Evolutionary conservation across 2,113 vertebrate genomes (phyloP).

Genomic region (Pionites leucogaster): DNA sequence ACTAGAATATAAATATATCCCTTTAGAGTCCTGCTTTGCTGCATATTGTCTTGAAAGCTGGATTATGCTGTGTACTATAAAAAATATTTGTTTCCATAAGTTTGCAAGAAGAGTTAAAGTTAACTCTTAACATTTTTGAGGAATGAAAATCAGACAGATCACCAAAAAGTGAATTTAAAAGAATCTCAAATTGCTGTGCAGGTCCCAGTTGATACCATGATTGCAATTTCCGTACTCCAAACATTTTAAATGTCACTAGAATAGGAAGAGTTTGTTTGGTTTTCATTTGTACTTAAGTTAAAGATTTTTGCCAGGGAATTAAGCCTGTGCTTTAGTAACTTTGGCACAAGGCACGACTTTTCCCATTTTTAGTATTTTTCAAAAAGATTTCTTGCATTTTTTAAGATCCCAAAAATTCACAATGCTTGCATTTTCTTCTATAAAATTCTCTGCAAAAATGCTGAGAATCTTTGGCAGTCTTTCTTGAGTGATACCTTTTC

Average conservation of each 20-base stretch:
- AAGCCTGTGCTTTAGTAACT: neutral
- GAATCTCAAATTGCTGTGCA: neutral
- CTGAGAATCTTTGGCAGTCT: neutral
- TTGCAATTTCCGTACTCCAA: neutral
- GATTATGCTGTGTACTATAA: neutral
- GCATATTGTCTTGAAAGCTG: neutral
- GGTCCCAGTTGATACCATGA: neutral
- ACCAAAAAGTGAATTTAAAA: neutral
- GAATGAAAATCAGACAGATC: neutral
- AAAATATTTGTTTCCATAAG: neutral
- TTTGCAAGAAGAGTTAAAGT: neutral
- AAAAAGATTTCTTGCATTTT: neutral
- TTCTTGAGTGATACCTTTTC: neutral
- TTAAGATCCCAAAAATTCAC: neutral
- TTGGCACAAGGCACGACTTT: neutral
- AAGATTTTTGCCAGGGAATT: neutral
- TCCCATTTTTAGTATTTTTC: neutral
- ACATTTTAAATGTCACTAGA: neutral
- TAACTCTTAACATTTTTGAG: neutral
- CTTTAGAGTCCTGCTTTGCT: neutral
- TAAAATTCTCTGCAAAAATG: neutral
- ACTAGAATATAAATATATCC: neutral
- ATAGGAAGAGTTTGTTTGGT: neutral
- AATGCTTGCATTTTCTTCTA: neutral
- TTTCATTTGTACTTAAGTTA: neutral